Evolutionary conservation across 2,797 vertebrate species (phyloP).

Genomic region (Gymnoscopelus braueri): DNA sequence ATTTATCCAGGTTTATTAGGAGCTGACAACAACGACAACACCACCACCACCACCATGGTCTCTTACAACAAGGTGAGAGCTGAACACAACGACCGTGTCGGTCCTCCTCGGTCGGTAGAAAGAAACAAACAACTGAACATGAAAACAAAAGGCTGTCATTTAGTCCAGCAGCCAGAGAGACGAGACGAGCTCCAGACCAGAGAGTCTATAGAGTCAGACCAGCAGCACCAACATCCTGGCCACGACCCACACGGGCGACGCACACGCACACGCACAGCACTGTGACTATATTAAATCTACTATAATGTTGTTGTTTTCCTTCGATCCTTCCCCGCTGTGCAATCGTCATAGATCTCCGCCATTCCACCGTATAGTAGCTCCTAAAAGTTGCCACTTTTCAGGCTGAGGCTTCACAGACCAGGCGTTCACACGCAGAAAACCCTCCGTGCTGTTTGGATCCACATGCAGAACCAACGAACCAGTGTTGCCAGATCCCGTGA

Average conservation of each 20-base stretch:
- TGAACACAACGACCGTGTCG: too few species aligned
- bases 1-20: conserved; percentile 79
- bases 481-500: too few species aligned
- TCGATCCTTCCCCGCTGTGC: neutral
- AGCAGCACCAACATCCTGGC: conserved; percentile 64
- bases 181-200: conserved; percentile 27
- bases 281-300: too few species aligned
- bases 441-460: too few species aligned
- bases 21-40: conserved; percentile 60
- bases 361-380: conserved; percentile 17
- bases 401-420: conserved; percentile 25
- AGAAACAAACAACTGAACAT: too few species aligned
- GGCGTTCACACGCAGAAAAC: too few species aligned
- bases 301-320: too few species aligned
- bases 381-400: conserved; percentile 57
- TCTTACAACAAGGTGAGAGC: neutral
- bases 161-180: neutral
- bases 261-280: conserved; percentile 9
- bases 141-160: too few species aligned
- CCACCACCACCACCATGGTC: too few species aligned
- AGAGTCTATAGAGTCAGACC: conserved; percentile 37
- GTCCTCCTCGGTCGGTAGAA: too few species aligned
- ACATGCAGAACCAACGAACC: too few species aligned
- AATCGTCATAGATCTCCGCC: conserved; percentile 1
- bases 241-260: conserved; percentile 17